These are phyloP conservation scores for Crocodylus rhombifer DNA, from an alignment of 2,797 vertebrate genomes.

Conservation along the genomic window DNA sequence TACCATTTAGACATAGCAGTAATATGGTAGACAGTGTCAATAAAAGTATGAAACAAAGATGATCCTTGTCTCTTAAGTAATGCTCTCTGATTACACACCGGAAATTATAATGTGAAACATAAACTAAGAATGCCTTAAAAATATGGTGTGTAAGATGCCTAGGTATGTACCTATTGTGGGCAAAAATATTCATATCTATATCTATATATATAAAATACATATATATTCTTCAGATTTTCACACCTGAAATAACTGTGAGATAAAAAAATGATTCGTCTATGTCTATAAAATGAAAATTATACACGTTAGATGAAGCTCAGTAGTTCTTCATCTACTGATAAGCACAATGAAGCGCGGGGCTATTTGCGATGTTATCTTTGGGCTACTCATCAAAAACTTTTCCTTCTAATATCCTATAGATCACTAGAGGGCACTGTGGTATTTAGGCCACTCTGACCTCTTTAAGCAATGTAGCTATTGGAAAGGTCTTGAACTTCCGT, in stretches of 20 bases:
- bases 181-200: background rate
- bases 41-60: slow-evolving; percentile 85
- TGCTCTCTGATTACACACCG: slow-evolving; percentile 80
- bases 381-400: slow-evolving; percentile 50
- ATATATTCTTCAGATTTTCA: background rate
- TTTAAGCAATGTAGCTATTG: slow-evolving; percentile 69
- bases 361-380: background rate
- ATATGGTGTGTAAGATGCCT: background rate
- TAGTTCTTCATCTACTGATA: background rate
- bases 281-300: background rate
- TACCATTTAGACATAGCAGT: slow-evolving; percentile 83
- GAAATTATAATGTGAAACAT: slow-evolving; percentile 79
- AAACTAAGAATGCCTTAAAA: slow-evolving; percentile 68
- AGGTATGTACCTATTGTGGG: fast-evolving
- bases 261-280: background rate
- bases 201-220: background rate
- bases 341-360: background rate
- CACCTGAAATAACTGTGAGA: background rate
- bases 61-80: slow-evolving; percentile 82
- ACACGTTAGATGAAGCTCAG: background rate
- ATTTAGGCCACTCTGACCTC: slow-evolving; percentile 87
- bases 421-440: slow-evolving; percentile 95
- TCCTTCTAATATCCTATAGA: slow-evolving; percentile 44
- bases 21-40: slow-evolving; percentile 85
- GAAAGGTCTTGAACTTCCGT: slow-evolving; percentile 80